Evolutionary conservation across 2,797 vertebrate genomes (phyloP).

Genomic region (Hemibagrus guttatus): DNA sequence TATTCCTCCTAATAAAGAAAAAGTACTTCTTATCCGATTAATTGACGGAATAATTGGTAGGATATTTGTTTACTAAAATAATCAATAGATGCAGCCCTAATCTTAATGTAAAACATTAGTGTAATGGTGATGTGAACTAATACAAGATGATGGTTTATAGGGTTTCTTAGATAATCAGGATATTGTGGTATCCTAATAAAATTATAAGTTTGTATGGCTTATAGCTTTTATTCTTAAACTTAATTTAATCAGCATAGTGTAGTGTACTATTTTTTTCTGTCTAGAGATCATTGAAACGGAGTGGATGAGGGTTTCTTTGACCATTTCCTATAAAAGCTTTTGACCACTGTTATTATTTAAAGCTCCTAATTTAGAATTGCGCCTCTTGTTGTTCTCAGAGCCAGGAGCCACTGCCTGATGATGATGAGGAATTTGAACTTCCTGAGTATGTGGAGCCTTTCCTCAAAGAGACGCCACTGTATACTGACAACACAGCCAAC

Average conservation of each 20-base stretch:
- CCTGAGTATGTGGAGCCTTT: slow-evolving; percentile 96
- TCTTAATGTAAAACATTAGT: background rate
- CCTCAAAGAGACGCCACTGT: slow-evolving; percentile 95
- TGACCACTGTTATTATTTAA: background rate
- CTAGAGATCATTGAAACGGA: background rate
- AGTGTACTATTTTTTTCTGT: background rate
- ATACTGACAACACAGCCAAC: slow-evolving; percentile 97
- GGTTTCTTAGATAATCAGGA: too few species aligned
- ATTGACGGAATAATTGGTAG: too few species aligned
- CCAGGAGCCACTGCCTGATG: slow-evolving; percentile 95
- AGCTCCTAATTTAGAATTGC: background rate
- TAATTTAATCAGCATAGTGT: background rate
- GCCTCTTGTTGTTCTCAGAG: slow-evolving; percentile 75
- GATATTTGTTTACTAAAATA: too few species aligned
- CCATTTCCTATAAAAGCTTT: background rate
- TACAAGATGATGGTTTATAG: background rate
- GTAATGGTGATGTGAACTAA: background rate
- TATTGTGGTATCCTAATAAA: background rate
- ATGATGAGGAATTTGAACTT: slow-evolving; percentile 98
- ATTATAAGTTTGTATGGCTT: background rate
- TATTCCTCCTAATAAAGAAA: too few species aligned
- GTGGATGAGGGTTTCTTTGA: too few species aligned
- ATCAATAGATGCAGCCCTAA: too few species aligned
- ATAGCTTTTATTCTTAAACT: background rate
- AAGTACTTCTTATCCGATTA: too few species aligned